Evolutionary conservation across 2,888 invertebrate genomes (phyloP), one percentile per base, ranked within the genome.

Genomic region (Trichopoda pennipes): DNA sequence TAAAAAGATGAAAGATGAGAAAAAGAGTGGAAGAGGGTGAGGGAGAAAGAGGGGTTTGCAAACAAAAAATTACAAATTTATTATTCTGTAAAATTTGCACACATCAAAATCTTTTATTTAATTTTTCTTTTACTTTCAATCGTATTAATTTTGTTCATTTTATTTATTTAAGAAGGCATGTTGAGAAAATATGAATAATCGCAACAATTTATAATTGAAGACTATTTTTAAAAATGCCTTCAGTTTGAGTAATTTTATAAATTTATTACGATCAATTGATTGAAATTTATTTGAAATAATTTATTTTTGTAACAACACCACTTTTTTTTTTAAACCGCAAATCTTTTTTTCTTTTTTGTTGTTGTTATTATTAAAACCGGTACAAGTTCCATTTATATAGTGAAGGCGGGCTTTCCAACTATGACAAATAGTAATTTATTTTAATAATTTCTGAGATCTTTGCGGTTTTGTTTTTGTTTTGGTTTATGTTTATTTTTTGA

Each of bases 221-320:
- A 53, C 38, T 66, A 66, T 66, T 66, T 66, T 38, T 66, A 51
- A 66, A 66, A 51, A 66, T 49, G 17, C 51, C 38, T 16, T 66
- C 51, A 66, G 38, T 35, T 35, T 35, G 64, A 21, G 32, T 64
- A 49, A 49, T 49, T n/a, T n/a, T 44, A n/a, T n/a, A 44, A 17
- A 49, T 19, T 8, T 47, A 55, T 66, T 66, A 53, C 2, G 12
- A 66, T n/a, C 23, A 51, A 64, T 44, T 42, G 17, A 55, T 9
- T 14, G 44, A n/a, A 68, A 68, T 55, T 14, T n/a, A 28, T 28
- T 56, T 2, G 44, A 28, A 28, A 44, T 56, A 42, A n/a, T 12
- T 38, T 53, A 49, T 14, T 64, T 32, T 35, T 42, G 3, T 12
- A 66, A n/a, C 47, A 10, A 44, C 38, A 44, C 38, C 38, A 12